These are phyloP conservation scores for Phalacrocorax aristotelis DNA, from an alignment of 2,113 vertebrate species.

Conservation along the genomic window DNA sequence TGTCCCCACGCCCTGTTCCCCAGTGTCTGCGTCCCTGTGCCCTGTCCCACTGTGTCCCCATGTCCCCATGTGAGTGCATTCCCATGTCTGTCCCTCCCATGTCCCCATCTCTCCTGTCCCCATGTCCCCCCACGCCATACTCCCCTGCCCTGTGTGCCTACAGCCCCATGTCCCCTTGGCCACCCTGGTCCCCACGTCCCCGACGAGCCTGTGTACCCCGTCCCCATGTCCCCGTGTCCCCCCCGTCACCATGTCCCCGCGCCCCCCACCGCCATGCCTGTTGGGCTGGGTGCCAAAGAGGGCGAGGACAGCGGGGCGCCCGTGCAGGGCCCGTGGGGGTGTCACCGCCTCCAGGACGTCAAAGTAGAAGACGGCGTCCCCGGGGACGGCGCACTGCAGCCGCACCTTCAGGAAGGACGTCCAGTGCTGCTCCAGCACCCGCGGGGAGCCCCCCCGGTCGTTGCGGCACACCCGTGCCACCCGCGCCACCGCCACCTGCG, in stretches of 20 bases:
- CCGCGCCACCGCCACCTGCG: slow-evolving; percentile 89
- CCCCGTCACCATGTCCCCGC: not conserved
- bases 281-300: slow-evolving; percentile 93
- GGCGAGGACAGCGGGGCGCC: slow-evolving; percentile 83
- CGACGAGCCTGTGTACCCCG: not conserved
- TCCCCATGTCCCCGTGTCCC: not conserved
- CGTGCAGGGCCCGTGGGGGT: slow-evolving; percentile 81
- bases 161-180: not conserved
- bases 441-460: slow-evolving; percentile 89
- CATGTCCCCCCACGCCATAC: not conserved
- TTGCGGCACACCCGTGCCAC: slow-evolving; percentile 95
- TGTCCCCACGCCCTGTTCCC: not conserved
- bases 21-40: no score
- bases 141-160: no score
- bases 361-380: slow-evolving; percentile 92
- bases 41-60: not conserved
- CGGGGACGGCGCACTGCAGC: slow-evolving; percentile 90
- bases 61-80: not conserved
- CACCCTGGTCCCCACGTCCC: not conserved
- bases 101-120: not conserved
- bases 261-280: slow-evolving; percentile 71
- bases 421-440: slow-evolving; percentile 94
- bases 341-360: slow-evolving; percentile 89
- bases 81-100: not conserved
- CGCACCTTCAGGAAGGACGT: slow-evolving; percentile 95